Evolutionary conservation across 2,797 vertebrate genomes (phyloP).

Genomic region (Poecile montanus): DNA sequence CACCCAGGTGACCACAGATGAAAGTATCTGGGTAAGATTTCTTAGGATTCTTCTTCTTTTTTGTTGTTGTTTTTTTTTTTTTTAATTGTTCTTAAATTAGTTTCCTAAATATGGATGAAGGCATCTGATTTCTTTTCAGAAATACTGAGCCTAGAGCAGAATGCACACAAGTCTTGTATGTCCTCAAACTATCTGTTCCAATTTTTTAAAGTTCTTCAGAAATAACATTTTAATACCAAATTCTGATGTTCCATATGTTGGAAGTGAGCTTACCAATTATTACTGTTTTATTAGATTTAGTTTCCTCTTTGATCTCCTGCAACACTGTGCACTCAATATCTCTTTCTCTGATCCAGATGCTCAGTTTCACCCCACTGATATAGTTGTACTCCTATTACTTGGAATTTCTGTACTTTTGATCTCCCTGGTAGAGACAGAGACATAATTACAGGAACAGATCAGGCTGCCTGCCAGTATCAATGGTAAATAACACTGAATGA

Average conservation of each 20-base stretch:
- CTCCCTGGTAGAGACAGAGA: slow-evolving; percentile 69
- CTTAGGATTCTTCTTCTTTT: background rate
- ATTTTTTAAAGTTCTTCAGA: slow-evolving; percentile 50
- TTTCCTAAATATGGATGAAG: slow-evolving; percentile 37
- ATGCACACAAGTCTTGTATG: background rate
- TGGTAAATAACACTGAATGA: slow-evolving; percentile 69
- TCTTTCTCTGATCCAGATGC: slow-evolving; percentile 60
- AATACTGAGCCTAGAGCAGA: background rate
- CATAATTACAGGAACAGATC: slow-evolving; percentile 70
- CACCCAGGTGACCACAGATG: slow-evolving; percentile 42
- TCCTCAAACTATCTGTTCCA: slow-evolving; percentile 65
- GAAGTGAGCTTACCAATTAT: slow-evolving; percentile 64
- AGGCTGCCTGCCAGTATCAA: slow-evolving; percentile 72
- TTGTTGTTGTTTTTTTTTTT: background rate
- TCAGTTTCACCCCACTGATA: slow-evolving; percentile 52
- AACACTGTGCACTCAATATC: slow-evolving; percentile 47
- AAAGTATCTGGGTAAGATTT: background rate
- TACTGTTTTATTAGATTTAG: slow-evolving; percentile 69
- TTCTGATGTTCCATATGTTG: slow-evolving; percentile 62
- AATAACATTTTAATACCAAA: slow-evolving; percentile 65
- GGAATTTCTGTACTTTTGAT: slow-evolving; percentile 70
- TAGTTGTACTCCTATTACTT: slow-evolving; percentile 65
- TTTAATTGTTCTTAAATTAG: background rate
- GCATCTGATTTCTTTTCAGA: slow-evolving; percentile 25
- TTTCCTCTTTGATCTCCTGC: slow-evolving; percentile 63